Evolutionary conservation across 2,113 vertebrate genomes (phyloP).

Genomic region (Sinocyclocheilus rhinocerous): DNA sequence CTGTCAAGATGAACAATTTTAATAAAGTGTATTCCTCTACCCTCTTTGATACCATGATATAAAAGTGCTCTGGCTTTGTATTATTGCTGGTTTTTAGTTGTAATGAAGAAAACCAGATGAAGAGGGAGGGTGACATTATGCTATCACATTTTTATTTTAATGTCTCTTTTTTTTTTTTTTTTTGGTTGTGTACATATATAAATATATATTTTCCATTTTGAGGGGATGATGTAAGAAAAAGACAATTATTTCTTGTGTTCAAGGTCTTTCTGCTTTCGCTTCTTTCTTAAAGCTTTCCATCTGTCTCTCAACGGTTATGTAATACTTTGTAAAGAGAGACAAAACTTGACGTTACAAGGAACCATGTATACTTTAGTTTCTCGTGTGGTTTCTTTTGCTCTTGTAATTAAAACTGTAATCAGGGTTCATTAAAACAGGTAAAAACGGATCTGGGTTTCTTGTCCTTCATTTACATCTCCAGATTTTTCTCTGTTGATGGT

Average conservation of each 20-base stretch:
- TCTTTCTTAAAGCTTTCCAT: conserved; percentile 44
- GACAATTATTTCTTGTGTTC: conserved; percentile 67
- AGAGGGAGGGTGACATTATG: conserved; percentile 57
- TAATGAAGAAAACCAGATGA: conserved; percentile 51
- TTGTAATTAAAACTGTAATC: conserved; percentile 83
- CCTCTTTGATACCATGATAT: conserved; percentile 24
- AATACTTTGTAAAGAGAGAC: conserved; percentile 53
- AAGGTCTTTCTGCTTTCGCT: conserved; percentile 35
- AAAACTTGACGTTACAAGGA: conserved; percentile 58
- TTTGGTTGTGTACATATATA: conserved; percentile 61
- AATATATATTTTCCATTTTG: conserved; percentile 68
- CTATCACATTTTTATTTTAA: conserved; percentile 56
- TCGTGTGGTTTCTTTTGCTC: conserved; percentile 70
- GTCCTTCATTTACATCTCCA: neutral
- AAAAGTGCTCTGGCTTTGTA: conserved; percentile 36
- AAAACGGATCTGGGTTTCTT: conserved; percentile 37
- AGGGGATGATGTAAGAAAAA: conserved; percentile 67
- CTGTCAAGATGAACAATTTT: conserved; percentile 45
- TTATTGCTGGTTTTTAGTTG: conserved; percentile 57
- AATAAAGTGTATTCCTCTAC: conserved; percentile 20
- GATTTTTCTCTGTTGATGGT: neutral
- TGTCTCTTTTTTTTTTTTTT: neutral
- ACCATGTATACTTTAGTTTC: conserved; percentile 67
- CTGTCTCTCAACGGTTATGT: conserved; percentile 56
- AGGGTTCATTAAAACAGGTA: conserved; percentile 79